A percentile compares a stretch with the other conserved stretches of the same genome.
phyloP scores from a whole-genome alignment of 2,888 invertebrate species.

The Polylopha cassiicola region DNA sequence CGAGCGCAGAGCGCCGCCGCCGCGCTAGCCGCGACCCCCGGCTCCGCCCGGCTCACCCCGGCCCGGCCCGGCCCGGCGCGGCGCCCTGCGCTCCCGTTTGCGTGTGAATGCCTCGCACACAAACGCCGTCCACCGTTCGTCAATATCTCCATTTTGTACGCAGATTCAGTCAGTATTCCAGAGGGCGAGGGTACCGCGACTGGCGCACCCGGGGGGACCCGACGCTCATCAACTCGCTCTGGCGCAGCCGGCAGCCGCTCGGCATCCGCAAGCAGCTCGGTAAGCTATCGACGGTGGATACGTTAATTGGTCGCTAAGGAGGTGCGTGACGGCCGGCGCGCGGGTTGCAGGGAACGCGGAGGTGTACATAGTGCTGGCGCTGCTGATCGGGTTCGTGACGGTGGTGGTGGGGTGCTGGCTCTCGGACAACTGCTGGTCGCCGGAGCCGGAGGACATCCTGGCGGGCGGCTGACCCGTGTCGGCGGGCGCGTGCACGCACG shows the following conservation, averaged over 20 bases:
- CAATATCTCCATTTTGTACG: conserved; percentile 57
- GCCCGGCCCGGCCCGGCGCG: not conserved
- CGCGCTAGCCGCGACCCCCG: not conserved
- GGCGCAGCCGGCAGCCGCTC: conserved; percentile 85
- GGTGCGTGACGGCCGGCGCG: conserved; percentile 1
- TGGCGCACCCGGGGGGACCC: conserved; percentile 84
- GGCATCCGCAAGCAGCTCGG: conserved; percentile 82
- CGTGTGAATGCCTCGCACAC: too few species aligned
- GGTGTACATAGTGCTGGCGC: conserved; percentile 84
- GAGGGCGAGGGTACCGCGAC: conserved; percentile 81
- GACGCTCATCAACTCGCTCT: conserved; percentile 83
- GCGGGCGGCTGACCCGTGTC: conserved; percentile 83
- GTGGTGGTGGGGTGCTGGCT: conserved; percentile 87
- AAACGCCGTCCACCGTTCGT: too few species aligned
- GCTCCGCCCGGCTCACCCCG: conserved; percentile 9
- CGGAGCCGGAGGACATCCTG: conserved; percentile 81
- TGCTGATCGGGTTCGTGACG: conserved; percentile 83
- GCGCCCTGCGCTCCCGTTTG: too few species aligned
- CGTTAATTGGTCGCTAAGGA: not conserved
- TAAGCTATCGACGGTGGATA: conserved; percentile 38
- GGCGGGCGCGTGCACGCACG: conserved; percentile 79
- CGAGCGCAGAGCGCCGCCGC: conserved; percentile 29
- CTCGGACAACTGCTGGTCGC: conserved; percentile 87
- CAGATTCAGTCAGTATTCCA: conserved; percentile 78
- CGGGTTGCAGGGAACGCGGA: conserved; percentile 81